Percentiles rank a stretch among this genome's conserved stretches.
These are phyloP conservation scores for Heteropelma amictum DNA, from an alignment of 2,888 invertebrate species.

Conservation along the genomic window DNA sequence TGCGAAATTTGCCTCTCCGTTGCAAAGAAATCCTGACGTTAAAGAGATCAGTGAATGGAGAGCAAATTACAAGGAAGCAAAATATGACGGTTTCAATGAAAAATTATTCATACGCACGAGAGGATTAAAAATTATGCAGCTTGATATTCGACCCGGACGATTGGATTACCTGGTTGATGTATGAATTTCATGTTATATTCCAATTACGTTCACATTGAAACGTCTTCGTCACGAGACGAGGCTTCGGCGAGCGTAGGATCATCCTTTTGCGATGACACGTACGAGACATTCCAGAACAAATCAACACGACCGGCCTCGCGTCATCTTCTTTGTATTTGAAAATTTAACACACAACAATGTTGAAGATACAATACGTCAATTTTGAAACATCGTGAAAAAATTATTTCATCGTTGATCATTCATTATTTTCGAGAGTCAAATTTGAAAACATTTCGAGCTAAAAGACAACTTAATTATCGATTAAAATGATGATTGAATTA, in stretches of 20 bases:
- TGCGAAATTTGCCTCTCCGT: not conserved
- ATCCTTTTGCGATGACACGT: not conserved
- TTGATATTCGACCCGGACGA: not conserved
- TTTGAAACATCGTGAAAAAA: too few relatives aligned
- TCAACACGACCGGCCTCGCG: not conserved
- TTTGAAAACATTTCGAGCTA: too few relatives aligned
- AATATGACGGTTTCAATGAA: not conserved
- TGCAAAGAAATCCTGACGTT: not conserved
- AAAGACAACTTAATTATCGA: too few relatives aligned
- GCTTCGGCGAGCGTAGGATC: conserved; percentile 39
- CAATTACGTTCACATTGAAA: not conserved
- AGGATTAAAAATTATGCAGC: not conserved
- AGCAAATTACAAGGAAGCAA: not conserved
- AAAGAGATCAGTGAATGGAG: not conserved
- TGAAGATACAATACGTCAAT: too few relatives aligned
- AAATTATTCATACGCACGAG: not conserved
- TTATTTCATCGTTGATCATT: too few relatives aligned
- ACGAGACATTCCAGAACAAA: not conserved
- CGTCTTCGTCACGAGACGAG: conserved; percentile 5
- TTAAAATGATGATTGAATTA: too few relatives aligned
- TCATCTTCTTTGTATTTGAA: too few relatives aligned
- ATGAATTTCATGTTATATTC: conserved; percentile 19
- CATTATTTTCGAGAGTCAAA: too few relatives aligned
- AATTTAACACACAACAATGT: too few relatives aligned
- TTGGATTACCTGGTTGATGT: not conserved